Conservation (phyloP, 1,140 invertebrate species). For the Wiebesia pumilae region DNA sequence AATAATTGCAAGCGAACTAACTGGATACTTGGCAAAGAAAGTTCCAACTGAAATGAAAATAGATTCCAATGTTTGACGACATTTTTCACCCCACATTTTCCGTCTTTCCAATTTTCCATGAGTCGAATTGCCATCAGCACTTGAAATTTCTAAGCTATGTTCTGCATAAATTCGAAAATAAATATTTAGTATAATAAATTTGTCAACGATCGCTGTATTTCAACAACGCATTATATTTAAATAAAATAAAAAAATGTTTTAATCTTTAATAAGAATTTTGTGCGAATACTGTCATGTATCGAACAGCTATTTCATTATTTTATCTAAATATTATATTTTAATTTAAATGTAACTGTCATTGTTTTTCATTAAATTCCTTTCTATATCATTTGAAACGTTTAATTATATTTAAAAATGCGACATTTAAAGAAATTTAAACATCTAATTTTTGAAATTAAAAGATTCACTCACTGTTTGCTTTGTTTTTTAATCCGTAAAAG, state of each 20-base stretch:
- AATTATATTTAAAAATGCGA: neutral
- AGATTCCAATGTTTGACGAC: neutral
- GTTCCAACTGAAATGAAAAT: conserved; percentile 76
- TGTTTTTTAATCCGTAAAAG: neutral
- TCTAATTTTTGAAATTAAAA: neutral
- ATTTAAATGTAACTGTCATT: too few species aligned
- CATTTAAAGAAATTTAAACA: neutral
- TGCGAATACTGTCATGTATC: too few species aligned
- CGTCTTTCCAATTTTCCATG: neutral
- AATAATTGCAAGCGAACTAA: conserved; percentile 32
- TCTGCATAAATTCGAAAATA: conserved; percentile 5
- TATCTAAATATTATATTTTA: too few species aligned
- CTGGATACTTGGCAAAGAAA: conserved; percentile 75
- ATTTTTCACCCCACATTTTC: conserved; percentile 7
- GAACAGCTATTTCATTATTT: too few species aligned
- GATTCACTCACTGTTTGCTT: neutral
- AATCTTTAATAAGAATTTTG: too few species aligned
- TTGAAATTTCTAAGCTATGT: conserved; percentile 22
- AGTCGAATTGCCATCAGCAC: neutral
- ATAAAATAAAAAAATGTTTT: too few species aligned
- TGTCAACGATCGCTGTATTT: neutral
- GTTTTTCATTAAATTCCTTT: too few species aligned
- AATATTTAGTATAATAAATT: neutral
- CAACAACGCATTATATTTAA: neutral
- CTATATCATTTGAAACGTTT: neutral